Base-by-base conservation (phyloP, 1,140 invertebrate species). In the Sarcophaga bullata region DNA sequence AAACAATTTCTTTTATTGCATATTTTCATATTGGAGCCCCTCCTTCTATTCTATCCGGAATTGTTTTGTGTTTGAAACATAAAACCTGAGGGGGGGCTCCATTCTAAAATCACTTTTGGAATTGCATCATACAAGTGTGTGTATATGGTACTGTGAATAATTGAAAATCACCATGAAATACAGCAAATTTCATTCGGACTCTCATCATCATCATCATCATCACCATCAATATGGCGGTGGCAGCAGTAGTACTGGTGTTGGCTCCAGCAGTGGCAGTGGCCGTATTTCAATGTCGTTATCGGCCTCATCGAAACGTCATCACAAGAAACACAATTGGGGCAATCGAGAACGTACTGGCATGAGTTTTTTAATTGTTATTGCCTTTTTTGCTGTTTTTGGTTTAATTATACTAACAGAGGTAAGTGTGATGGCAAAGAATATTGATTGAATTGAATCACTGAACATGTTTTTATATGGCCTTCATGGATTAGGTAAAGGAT, bases 381-480 rank as follows among this genome's bases (percentile, higher is more conserved):
- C 96, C 91, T 97, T 97, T 89, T 96, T 97, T 88, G 95, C 93
- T n/a, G 94, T 97, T 54, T 97, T 97, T 86, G 95, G 94, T 11
- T 90, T 96, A 80, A 97, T 97, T 84, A 93, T 97, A 13, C 91
- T 97, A 68, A 96, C 95, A 54, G 95, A 97, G 91, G 89, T 89
- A n/a, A 88, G 86, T 85, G 9, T 46, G 25, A 4, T 37, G 25
- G 25, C 25, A 37, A 37, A 68, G 46, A 19, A 1, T 17, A 52
- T 62, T 62, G 15, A n/a, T 37, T 37, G 25, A 37, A 2, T 37
- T 4, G 25, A 37, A 2, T 37, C 25, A 37, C 4, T 37, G 25
- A 37, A 37, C 25, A 37, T 2, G 1, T 37, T 37, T 37, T 37
- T 37, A 37, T 37, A 37, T 37, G 25, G 25, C 25, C 25, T 37